Evolutionary conservation across 2,888 invertebrate species (phyloP).

Genomic region (Yponomeuta cagnagella): DNA sequence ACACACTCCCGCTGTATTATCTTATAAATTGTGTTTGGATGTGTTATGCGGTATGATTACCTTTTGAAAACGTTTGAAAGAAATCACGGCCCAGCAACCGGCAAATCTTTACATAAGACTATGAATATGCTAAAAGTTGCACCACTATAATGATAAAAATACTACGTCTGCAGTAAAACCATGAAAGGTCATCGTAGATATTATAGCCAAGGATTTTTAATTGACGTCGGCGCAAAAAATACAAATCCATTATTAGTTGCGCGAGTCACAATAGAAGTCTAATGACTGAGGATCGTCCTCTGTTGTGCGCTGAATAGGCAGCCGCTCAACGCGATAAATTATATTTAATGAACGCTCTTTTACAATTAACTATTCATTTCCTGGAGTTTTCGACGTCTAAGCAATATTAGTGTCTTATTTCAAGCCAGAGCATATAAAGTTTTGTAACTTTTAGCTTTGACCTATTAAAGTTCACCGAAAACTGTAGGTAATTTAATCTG

Average conservation of each 20-base stretch:
- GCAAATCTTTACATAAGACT: too few species aligned
- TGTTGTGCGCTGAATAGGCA: constrained; percentile 56
- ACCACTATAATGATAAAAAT: too few species aligned
- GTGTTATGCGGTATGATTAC: neutral
- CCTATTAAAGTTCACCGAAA: neutral
- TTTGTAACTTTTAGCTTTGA: too few species aligned
- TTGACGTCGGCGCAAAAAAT: constrained; percentile 39
- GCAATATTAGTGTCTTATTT: neutral
- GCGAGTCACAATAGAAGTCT: constrained; percentile 52
- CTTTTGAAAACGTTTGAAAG: too few species aligned
- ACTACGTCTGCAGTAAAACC: too few species aligned
- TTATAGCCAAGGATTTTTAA: constrained; percentile 28
- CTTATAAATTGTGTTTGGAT: constrained; percentile 7
- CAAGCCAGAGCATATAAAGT: too few species aligned
- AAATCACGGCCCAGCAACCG: too few species aligned
- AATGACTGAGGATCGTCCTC: constrained; percentile 50
- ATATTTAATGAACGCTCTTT: constrained; percentile 44
- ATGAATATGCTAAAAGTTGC: too few species aligned
- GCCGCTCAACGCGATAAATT: constrained; percentile 47
- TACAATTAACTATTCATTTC: constrained; percentile 25
- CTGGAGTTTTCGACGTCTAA: constrained; percentile 31
- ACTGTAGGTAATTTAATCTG: too few species aligned
- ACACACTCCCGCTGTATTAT: constrained; percentile 31
- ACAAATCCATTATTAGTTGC: constrained; percentile 51
- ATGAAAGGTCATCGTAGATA: too few species aligned